Conservation (phyloP, 2,113 vertebrate genomes). For the Calyptommatus sinebrachiatus region DNA sequence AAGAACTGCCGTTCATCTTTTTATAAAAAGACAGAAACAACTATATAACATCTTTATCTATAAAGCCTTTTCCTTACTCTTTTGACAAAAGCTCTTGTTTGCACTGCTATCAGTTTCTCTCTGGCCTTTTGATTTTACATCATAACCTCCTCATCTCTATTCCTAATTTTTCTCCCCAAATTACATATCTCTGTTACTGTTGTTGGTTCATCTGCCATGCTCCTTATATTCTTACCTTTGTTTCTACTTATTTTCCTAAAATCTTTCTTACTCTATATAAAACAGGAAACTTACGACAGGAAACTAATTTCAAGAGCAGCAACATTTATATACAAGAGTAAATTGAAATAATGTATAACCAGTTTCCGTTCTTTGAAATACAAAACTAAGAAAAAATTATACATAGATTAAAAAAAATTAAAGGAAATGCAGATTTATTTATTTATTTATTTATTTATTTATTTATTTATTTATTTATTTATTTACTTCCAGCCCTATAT, state of each 20-base stretch:
- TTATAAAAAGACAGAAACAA: too few species aligned
- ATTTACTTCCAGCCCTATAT: too few species aligned
- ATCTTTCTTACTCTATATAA: background rate
- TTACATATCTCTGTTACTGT: too few species aligned
- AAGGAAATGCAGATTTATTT: too few species aligned
- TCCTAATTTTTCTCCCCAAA: background rate
- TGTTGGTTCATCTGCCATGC: background rate
- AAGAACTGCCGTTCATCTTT: background rate
- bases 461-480: too few species aligned
- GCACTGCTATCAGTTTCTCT: background rate
- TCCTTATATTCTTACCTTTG: background rate
- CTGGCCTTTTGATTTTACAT: background rate
- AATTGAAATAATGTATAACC: background rate
- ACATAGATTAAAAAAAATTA: background rate
- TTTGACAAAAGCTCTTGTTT: background rate
- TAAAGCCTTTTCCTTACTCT: background rate
- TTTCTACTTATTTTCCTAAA: background rate
- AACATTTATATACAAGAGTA: too few species aligned
- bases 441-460: too few species aligned
- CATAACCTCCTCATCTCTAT: background rate
- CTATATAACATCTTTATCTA: too few species aligned
- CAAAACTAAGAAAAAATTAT: background rate
- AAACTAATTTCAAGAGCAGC: background rate
- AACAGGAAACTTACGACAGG: background rate
- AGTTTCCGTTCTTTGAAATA: background rate